Evolutionary conservation across 53 echinoderm and acorn worm species (phyloP), one percentile per base, ranked within the genome.

Genomic region (Echinometra lucunter): DNA sequence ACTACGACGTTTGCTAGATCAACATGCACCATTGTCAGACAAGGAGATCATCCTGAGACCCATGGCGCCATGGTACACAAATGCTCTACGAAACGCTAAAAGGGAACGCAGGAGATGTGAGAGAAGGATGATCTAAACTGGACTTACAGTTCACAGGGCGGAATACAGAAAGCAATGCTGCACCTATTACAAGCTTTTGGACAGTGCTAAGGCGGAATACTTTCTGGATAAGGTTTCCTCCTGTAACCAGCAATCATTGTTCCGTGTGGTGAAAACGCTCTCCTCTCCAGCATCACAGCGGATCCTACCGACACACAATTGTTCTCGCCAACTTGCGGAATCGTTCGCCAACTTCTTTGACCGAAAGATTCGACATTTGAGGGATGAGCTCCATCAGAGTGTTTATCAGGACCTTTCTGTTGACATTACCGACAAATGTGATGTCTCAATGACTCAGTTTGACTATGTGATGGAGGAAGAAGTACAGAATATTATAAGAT

Each of bases 341-440:
- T 49, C 57, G 18, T 96, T 96, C 45, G 58, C 57, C 44, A 40
- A 89, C 21, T 95, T 95, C 93, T 95, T 95, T 44, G 58, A 83
- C 10, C n/a, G 34, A 58, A 96, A 96, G 32, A 90, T 96, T 44
- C 57, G 49, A 28, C 89, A 23, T 23, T 30, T 94, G 17, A 69
- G 94, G 21, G 66, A 93, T 25, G 21, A 89, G 47, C 94, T 94
- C 42, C 93, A 94, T 45, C 72, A 30, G 18, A 40, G 28, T 27
- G 30, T 95, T 7, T 95, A 93, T 89, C 89, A 95, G 32, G 95
- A 95, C 45, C 89, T 95, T 40, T 93, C 88, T 10, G 88, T 95
- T 87, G 69, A 92, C 58, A 35, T 82, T 28, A 57, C 57, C 27
- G 88, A 32, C 42, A 49, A 60, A 58, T 55, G 45, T 9, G 66